Conservation (phyloP, 2,888 invertebrate genomes). For the Tenthredo livida region DNA sequence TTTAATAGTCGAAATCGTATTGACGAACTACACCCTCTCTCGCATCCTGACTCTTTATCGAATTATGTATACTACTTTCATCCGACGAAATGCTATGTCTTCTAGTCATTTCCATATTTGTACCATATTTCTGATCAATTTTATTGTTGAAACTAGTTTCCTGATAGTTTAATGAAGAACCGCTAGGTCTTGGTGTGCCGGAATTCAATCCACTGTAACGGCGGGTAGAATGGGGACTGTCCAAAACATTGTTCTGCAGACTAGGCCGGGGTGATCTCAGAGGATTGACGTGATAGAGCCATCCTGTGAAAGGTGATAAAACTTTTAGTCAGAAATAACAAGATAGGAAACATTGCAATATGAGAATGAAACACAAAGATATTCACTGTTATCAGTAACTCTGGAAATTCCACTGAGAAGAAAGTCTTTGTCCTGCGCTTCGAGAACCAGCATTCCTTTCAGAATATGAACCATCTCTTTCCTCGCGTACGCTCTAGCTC, state of each 20-base stretch:
- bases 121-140: not conserved
- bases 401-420: slow-evolving; percentile 82
- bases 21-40: not conserved
- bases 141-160: not conserved
- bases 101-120: not conserved
- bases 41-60: slow-evolving; percentile 36
- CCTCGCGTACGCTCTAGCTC: slow-evolving; percentile 83
- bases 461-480: slow-evolving; percentile 82
- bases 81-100: not conserved
- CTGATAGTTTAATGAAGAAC: slow-evolving; percentile 19
- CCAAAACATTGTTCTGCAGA: not conserved
- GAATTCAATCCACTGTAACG: slow-evolving; percentile 5
- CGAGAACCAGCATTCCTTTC: slow-evolving; percentile 83
- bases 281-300: slow-evolving; percentile 14
- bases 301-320: not conserved
- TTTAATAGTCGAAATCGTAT: slow-evolving; percentile 26
- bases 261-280: not conserved
- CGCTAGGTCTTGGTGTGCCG: not conserved
- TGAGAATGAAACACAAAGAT: slow-evolving; percentile 59
- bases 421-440: slow-evolving; percentile 86
- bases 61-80: slow-evolving; percentile 26
- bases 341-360: not conserved
- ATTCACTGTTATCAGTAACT: slow-evolving; percentile 82
- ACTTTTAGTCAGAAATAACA: slow-evolving; percentile 48
- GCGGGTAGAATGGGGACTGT: not conserved